Conservation (phyloP, 2,888 invertebrate species). For the Torymus texanus region DNA sequence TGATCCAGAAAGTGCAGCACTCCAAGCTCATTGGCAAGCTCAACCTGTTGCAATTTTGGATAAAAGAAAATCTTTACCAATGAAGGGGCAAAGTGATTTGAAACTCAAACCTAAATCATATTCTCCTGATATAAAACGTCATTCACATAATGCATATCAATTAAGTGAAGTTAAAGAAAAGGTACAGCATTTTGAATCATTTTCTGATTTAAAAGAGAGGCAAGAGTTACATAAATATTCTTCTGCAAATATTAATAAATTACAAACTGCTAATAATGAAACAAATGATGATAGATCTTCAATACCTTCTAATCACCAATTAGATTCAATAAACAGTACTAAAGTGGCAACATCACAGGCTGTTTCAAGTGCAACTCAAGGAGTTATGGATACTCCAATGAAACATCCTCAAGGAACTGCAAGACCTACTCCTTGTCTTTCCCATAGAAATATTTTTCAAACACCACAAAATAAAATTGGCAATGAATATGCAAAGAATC, state of each 20-base stretch:
- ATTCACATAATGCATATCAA: constrained; percentile 24
- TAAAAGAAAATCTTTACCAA: constrained; percentile 34
- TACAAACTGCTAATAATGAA: constrained; percentile 25
- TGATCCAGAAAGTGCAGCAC: constrained; percentile 12
- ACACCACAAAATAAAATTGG: constrained; percentile 66
- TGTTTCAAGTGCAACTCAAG: background rate
- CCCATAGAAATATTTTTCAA: constrained; percentile 67
- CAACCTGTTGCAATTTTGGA: constrained; percentile 21
- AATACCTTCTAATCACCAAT: constrained; percentile 17
- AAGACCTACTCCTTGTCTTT: constrained; percentile 65
- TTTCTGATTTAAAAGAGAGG: constrained; percentile 8
- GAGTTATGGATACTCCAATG: constrained; percentile 66
- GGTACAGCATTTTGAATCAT: constrained; percentile 26
- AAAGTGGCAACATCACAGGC: constrained; percentile 22
- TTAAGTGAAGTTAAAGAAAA: constrained; percentile 19
- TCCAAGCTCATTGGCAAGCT: constrained; percentile 39
- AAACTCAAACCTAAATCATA: constrained; percentile 22
- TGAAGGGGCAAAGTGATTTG: constrained; percentile 37
- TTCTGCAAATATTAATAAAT: constrained; percentile 14
- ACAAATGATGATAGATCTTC: constrained; percentile 32
- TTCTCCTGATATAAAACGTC: constrained; percentile 46
- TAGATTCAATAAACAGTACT: constrained; percentile 17
- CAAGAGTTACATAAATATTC: constrained; percentile 17
- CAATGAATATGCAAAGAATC: constrained; percentile 58
- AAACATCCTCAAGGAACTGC: constrained; percentile 61